phyloP scores from a whole-genome alignment of 30 jellyfish, hydroid and myxozoan species.

The Cassiopea xamachana region DNA sequence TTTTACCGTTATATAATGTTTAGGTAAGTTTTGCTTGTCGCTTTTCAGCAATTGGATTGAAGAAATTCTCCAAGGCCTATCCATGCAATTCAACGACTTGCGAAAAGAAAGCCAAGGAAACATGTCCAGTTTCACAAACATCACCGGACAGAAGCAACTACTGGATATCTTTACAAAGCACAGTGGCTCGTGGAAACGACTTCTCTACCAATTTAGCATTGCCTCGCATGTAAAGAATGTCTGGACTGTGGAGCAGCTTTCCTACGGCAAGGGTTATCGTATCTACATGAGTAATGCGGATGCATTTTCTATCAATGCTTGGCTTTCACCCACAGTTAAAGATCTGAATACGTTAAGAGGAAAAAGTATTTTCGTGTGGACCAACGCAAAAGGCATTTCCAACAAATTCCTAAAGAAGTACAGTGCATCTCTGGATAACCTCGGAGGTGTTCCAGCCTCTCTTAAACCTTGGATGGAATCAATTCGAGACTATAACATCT shows the following conservation, averaged over 20 bases:
- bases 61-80: constrained; percentile 27
- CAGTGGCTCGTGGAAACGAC: not conserved
- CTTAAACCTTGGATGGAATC: constrained; percentile 46
- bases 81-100: not conserved
- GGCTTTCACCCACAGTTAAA: constrained; percentile 11
- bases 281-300: constrained; percentile 45
- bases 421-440: constrained; percentile 7
- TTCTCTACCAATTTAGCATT: constrained; percentile 4
- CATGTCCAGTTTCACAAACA: constrained; percentile 10
- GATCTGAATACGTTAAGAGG: not conserved
- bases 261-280: constrained; percentile 59
- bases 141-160: constrained; percentile 11
- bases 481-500: constrained; percentile 2
- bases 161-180: constrained; percentile 6
- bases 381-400: not conserved
- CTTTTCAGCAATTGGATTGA: constrained; percentile 17
- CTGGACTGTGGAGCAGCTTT: constrained; percentile 30
- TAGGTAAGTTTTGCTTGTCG: not conserved
- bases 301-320: constrained; percentile 62
- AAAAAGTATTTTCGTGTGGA: constrained; percentile 3
- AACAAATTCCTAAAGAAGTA: not conserved
- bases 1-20: no score
- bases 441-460: not conserved
- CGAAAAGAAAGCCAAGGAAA: not conserved
- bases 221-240: constrained; percentile 1